A percentile compares a stretch with the other conserved stretches of the same genome.
Conservation (phyloP, 1,140 invertebrate genomes). For the Neotoxoptera formosana region DNA sequence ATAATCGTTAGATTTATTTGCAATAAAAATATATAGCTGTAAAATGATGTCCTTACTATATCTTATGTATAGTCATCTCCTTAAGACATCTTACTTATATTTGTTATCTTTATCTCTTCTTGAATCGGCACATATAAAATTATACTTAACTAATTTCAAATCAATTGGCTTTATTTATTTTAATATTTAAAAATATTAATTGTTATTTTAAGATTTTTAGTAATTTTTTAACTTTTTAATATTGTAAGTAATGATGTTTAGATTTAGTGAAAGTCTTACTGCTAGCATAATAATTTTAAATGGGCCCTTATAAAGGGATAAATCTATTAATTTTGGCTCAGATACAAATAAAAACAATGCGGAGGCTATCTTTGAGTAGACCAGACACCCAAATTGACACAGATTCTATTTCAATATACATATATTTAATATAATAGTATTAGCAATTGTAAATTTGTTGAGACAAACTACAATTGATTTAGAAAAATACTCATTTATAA, state of each 20-base stretch:
- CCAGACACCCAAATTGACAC: neutral
- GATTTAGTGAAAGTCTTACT: neutral
- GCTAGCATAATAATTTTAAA: neutral
- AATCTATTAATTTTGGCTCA: no score
- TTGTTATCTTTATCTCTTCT: neutral
- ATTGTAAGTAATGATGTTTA: neutral
- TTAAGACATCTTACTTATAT: neutral
- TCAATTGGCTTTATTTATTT: neutral
- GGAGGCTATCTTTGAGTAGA: neutral
- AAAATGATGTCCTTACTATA: neutral
- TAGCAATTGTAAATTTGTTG: neutral
- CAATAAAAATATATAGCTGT: neutral
- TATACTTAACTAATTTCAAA: neutral
- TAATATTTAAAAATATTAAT: neutral
- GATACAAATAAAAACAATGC: neutral
- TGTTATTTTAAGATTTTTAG: neutral
- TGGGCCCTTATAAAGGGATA: neutral
- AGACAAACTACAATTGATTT: neutral
- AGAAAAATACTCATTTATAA: neutral
- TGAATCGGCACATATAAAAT: neutral
- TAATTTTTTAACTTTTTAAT: neutral
- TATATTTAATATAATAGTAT: neutral
- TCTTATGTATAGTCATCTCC: neutral
- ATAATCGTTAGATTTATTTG: neutral
- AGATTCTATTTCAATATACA: neutral